Evolutionary conservation across 2,888 invertebrate genomes (phyloP), one percentile per base, ranked within the genome.

Genomic region (Eudasyphora cyanicolor): DNA sequence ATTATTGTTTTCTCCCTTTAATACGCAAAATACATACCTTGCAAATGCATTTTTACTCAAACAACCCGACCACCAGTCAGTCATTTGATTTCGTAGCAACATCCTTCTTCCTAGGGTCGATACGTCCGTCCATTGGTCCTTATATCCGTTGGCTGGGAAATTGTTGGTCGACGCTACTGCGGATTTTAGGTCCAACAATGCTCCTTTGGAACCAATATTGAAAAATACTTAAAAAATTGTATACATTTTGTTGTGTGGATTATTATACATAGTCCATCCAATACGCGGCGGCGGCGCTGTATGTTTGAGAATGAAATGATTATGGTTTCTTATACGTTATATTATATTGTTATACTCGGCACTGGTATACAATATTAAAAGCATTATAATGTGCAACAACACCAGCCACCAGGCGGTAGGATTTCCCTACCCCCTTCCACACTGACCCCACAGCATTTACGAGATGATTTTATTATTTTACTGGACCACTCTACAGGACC

Each of bases 381-480:
- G 80, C 78, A 84, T 84, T 84, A 80, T 81, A 84, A 80, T 84
- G 77, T 84, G 84, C 84, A 84, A 78, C 80, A 81, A 78, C 73
- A 70, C n/a, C n/a, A n/a, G n/a, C n/a, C n/a, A n/a, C n/a, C n/a
- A 71, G 57, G 29, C 76, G 79, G 67, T 76, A 38, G 67, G n/a
- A n/a, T n/a, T n/a, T n/a, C n/a, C n/a, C n/a, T 67, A 27, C 38
- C 45, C 10, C 57, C 24, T 32, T 38, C 38, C 64, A n/a, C 51
- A 51, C 51, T n/a, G 10, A 12, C 60, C 19, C 21, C 64, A 35
- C 35, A 10, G 42, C 54, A 29, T 21, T 51, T 29, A 24, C 71
- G 57, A 79, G 64, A 70, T 80, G 77, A 82, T 86, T 85, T 85
- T 85, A 83, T 86, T 86, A 85, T 86, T 86, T 86, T 83, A 89